A percentile compares a stretch with the other conserved stretches of the same genome.
phyloP scores from a whole-genome alignment of 2,888 invertebrate species.

The Rhagonycha fulva region DNA sequence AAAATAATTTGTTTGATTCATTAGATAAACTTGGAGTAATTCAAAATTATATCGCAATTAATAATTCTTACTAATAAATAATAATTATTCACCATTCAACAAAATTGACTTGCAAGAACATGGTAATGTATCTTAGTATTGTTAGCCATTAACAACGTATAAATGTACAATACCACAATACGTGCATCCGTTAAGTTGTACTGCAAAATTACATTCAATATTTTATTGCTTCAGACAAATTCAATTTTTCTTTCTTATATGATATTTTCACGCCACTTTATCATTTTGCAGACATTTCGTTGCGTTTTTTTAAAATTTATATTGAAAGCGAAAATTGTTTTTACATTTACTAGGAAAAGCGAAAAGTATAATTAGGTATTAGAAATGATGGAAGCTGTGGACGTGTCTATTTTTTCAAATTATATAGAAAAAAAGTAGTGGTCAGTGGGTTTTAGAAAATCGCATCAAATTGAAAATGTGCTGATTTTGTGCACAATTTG shows the following conservation, averaged over 20 bases:
- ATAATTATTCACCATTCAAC: not conserved
- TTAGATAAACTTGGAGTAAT: not conserved
- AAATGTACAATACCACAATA: not conserved
- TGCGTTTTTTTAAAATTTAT: not conserved
- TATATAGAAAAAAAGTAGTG: not conserved
- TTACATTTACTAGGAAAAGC: not conserved
- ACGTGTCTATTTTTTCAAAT: not conserved
- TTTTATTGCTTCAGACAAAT: constrained; percentile 15
- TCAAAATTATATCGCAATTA: too few species aligned
- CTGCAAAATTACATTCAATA: constrained; percentile 9
- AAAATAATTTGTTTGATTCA: not conserved
- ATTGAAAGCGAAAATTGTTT: not conserved
- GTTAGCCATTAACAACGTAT: not conserved
- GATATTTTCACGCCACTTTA: not conserved
- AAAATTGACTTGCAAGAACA: not conserved
- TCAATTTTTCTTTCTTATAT: constrained; percentile 5
- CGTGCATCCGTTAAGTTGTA: not conserved
- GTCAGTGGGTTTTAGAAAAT: constrained; percentile 3
- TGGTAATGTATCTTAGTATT: not conserved
- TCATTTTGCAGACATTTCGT: not conserved
- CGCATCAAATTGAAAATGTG: constrained; percentile 36
- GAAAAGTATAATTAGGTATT: not conserved
- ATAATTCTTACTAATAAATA: not conserved
- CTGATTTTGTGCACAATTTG: constrained; percentile 47
- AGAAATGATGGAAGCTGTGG: not conserved